Percentiles rank a stretch among this genome's conserved stretches.
Evolutionary conservation across 1,140 invertebrate genomes (phyloP).

Genomic region (Camponotus floridanus): DNA sequence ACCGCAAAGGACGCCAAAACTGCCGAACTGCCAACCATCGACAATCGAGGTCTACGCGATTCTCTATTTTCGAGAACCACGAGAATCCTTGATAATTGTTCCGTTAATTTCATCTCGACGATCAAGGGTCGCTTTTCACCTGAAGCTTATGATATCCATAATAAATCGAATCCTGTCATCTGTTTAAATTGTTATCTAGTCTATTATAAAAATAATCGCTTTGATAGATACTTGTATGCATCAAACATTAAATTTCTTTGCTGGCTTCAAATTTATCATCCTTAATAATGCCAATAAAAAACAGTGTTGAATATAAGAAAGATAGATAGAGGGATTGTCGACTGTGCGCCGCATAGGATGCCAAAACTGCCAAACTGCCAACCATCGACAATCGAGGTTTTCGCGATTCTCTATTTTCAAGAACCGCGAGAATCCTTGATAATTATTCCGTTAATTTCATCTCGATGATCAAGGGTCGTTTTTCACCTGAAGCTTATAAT

Average conservation of each 20-base stretch:
- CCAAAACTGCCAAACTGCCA: constrained; percentile 57
- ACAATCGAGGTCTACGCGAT: not conserved
- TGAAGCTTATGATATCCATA: not conserved
- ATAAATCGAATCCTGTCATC: not conserved
- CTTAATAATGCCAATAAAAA: not conserved
- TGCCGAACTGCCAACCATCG: no score
- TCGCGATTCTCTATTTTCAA: constrained; percentile 44
- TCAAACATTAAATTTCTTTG: not conserved
- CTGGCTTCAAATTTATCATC: not conserved
- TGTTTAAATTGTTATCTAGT: not conserved
- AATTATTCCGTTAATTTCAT: constrained; percentile 45
- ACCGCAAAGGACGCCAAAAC: no score
- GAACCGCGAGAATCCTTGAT: constrained; percentile 22
- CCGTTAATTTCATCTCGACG: constrained; percentile 14
- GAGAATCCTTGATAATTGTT: constrained; percentile 37
- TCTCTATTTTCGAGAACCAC: no score
- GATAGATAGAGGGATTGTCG: no score
- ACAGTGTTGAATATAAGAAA: not conserved
- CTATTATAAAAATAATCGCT: not conserved
- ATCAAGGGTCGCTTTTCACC: not conserved
- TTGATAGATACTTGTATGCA: not conserved
- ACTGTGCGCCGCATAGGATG: constrained; percentile 62
- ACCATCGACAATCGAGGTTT: constrained; percentile 63
- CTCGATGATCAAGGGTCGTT: not conserved
- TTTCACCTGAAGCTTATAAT: not conserved